Conservation (phyloP, 2,888 invertebrate genomes). For the Eupithecia tripunctaria region DNA sequence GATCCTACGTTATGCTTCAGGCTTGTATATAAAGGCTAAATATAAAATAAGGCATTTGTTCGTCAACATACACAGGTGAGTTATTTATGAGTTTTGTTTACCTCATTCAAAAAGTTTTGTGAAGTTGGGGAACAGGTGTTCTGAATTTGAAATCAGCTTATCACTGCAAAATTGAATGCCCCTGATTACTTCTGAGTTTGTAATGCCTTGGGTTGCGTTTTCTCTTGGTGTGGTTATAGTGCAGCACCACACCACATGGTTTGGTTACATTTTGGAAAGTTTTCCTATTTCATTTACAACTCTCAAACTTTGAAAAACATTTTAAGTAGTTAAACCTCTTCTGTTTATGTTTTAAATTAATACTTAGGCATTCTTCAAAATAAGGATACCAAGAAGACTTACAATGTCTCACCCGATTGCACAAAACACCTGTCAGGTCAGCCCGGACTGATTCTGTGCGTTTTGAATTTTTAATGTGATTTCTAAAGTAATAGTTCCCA, state of each 20-base stretch:
- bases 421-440: background rate
- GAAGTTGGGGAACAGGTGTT: conserved; percentile 38
- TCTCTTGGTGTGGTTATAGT: conserved; percentile 39
- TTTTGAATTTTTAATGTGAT: background rate
- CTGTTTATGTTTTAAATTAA: background rate
- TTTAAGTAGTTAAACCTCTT: background rate
- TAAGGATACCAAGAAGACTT: background rate
- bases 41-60: conserved; percentile 12
- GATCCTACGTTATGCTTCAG: background rate
- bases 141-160: conserved; percentile 10
- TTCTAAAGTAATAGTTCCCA: no score
- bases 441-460: background rate
- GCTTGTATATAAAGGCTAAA: conserved; percentile 31
- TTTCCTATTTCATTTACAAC: background rate
- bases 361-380: background rate
- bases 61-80: conserved; percentile 35
- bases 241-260: conserved; percentile 45
- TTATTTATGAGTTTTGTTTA: conserved; percentile 22
- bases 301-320: background rate
- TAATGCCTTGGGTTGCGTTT: conserved; percentile 25
- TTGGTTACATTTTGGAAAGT: conserved; percentile 14
- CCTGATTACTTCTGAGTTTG: conserved; percentile 26
- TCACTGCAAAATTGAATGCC: conserved; percentile 25
- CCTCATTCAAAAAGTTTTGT: conserved; percentile 13
- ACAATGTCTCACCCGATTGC: background rate